phyloP scores from a whole-genome alignment of 2,888 invertebrate species.

The Leptarthrus brevirostris region DNA sequence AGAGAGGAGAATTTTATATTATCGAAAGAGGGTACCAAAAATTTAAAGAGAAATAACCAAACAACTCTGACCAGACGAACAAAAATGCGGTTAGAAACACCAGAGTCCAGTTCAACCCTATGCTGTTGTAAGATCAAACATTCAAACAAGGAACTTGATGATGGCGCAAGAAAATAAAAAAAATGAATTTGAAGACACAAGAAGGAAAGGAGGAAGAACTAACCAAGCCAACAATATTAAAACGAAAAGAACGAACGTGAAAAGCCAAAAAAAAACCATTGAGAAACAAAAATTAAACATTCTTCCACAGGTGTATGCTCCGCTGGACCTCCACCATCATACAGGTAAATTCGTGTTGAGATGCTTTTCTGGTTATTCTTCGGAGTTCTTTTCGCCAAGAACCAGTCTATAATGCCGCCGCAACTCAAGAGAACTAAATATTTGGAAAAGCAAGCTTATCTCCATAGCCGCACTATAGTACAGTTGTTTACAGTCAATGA shows the following conservation, averaged over 20 bases:
- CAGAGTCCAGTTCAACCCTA: constrained; percentile 5
- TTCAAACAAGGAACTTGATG: not conserved
- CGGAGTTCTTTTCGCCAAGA: too few species aligned
- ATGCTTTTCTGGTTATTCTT: not conserved
- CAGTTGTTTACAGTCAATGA: too few species aligned
- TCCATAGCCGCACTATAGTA: too few species aligned
- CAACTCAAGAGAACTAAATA: too few species aligned
- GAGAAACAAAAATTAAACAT: not conserved
- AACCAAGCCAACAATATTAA: too few species aligned
- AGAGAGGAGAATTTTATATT: too few species aligned
- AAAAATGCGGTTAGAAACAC: constrained; percentile 36
- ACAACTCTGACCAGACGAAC: constrained; percentile 8
- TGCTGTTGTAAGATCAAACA: not conserved
- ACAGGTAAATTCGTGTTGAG: constrained; percentile 26
- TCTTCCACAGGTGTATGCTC: constrained; percentile 17
- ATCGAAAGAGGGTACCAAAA: not conserved
- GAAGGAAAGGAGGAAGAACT: constrained; percentile 4
- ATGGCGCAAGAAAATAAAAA: constrained; percentile 16
- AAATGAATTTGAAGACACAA: constrained; percentile 4
- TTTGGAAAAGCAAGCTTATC: too few species aligned
- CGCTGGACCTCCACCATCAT: constrained; percentile 22
- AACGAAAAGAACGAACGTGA: not conserved
- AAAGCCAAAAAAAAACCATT: not conserved
- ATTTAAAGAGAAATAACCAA: constrained; percentile 10
- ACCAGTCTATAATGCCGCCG: too few species aligned